Percentiles rank a stretch among this genome's conserved stretches.
phyloP scores from a whole-genome alignment of 64 coral and sea anemone genomes.

The Actinia tenebrosa region DNA sequence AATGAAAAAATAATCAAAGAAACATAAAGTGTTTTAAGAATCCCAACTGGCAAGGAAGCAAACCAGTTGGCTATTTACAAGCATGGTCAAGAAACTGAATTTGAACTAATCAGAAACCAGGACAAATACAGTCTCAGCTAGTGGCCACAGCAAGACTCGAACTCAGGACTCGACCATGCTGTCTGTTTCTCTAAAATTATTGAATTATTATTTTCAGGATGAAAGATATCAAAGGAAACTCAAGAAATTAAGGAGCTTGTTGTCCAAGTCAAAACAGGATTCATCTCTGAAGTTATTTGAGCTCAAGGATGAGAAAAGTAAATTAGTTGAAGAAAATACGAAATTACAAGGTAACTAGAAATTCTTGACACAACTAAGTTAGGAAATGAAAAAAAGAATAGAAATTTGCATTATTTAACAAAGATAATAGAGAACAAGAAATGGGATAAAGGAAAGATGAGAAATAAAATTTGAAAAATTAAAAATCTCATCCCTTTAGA shows the following conservation, averaged over 20 bases:
- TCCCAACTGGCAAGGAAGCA: too few relatives aligned
- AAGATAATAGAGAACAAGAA: not conserved
- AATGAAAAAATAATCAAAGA: too few relatives aligned
- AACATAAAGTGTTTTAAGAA: too few relatives aligned
- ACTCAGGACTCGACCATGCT: too few relatives aligned
- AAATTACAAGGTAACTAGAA: slow-evolving; percentile 50
- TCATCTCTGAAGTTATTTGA: slow-evolving; percentile 67
- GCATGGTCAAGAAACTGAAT: too few relatives aligned
- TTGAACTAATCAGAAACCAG: too few relatives aligned
- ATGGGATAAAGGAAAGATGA: not conserved
- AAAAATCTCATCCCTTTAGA: too few relatives aligned
- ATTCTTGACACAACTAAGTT: not conserved
- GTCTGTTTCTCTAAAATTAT: not conserved
- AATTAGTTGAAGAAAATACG: slow-evolving; percentile 50
- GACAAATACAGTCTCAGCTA: too few relatives aligned
- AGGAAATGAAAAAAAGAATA: not conserved
- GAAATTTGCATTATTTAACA: not conserved
- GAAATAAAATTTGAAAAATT: too few relatives aligned
- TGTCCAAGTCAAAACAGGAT: slow-evolving; percentile 61
- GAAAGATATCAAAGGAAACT: slow-evolving; percentile 56
- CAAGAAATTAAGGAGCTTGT: slow-evolving; percentile 37
- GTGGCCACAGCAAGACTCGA: too few relatives aligned
- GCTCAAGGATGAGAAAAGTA: slow-evolving; percentile 62
- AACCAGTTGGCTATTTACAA: too few relatives aligned
- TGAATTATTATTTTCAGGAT: slow-evolving; percentile 19